phyloP scores from a whole-genome alignment of 2,888 invertebrate genomes.

The Pinctada fucata region DNA sequence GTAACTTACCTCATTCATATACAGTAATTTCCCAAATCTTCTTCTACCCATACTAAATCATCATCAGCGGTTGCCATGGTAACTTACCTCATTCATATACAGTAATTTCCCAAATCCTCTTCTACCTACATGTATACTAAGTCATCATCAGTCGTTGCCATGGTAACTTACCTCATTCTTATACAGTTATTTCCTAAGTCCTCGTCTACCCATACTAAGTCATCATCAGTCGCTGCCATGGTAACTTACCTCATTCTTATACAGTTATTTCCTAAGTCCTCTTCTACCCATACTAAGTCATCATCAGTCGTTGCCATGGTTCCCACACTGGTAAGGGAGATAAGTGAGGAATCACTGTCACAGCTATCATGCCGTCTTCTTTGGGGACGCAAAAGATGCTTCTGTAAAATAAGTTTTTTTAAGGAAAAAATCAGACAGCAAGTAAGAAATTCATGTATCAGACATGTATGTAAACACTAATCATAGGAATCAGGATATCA shows the following conservation, averaged over 20 bases:
- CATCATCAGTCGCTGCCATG: slow-evolving; percentile 45
- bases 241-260: slow-evolving; percentile 60
- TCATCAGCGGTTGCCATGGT: slow-evolving; percentile 45
- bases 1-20: slow-evolving; percentile 59
- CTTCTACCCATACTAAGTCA: slow-evolving; percentile 62
- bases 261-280: slow-evolving; percentile 64
- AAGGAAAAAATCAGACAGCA: no score
- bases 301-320: slow-evolving; percentile 44
- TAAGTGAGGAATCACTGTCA: slow-evolving; percentile 51
- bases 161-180: slow-evolving; percentile 55
- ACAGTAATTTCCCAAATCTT: slow-evolving; percentile 63
- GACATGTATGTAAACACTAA: no score
- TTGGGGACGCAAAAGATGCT: slow-evolving; percentile 44
- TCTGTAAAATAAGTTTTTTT: slow-evolving; percentile 37
- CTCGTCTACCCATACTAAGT: slow-evolving; percentile 63
- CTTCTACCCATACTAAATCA: slow-evolving; percentile 61
- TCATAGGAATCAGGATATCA: no score
- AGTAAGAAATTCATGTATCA: no score
- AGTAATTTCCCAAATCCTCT: slow-evolving; percentile 64
- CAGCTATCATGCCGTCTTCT: slow-evolving; percentile 42
- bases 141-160: slow-evolving; percentile 48
- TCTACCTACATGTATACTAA: slow-evolving; percentile 60
- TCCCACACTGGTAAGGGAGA: slow-evolving; percentile 39
- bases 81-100: slow-evolving; percentile 60
- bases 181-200: slow-evolving; percentile 64